Conservation (phyloP, 2,888 invertebrate genomes). For the Horisme vitalbata region DNA sequence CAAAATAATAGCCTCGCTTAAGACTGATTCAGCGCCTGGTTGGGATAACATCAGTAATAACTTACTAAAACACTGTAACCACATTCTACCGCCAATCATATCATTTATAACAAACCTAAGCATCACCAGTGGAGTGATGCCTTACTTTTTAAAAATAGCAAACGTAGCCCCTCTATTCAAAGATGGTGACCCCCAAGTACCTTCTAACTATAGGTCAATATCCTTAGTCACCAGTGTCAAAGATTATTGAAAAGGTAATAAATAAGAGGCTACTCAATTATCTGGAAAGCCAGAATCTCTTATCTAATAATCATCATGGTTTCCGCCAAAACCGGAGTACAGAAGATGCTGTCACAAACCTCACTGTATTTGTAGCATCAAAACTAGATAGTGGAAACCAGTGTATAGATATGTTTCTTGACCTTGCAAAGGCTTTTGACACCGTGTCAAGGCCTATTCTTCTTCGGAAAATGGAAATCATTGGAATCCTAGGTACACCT, state of each 20-base stretch:
- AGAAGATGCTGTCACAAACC: conserved; percentile 5
- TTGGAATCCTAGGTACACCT: too few species aligned
- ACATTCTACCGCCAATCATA: background rate
- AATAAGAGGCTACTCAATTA: too few species aligned
- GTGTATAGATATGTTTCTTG: conserved; percentile 6
- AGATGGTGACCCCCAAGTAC: background rate
- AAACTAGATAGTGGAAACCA: background rate
- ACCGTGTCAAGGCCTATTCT: too few species aligned
- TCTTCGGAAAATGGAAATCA: too few species aligned
- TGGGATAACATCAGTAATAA: conserved; percentile 9
- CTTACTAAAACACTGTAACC: background rate
- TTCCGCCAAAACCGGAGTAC: too few species aligned
- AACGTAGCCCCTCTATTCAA: background rate
- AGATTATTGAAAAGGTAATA: too few species aligned
- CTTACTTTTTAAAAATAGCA: background rate
- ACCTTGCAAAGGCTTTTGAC: too few species aligned
- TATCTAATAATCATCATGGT: too few species aligned
- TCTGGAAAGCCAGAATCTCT: too few species aligned
- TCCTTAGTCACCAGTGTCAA: background rate
- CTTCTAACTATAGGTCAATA: conserved; percentile 5
- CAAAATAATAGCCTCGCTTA: conserved; percentile 1
- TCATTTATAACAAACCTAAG: conserved; percentile 2
- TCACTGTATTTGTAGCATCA: conserved; percentile 1
- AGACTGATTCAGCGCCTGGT: background rate
- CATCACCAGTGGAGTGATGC: background rate